Evolutionary conservation across 2,888 invertebrate genomes (phyloP).

Genomic region (Apotomis turbidana): DNA sequence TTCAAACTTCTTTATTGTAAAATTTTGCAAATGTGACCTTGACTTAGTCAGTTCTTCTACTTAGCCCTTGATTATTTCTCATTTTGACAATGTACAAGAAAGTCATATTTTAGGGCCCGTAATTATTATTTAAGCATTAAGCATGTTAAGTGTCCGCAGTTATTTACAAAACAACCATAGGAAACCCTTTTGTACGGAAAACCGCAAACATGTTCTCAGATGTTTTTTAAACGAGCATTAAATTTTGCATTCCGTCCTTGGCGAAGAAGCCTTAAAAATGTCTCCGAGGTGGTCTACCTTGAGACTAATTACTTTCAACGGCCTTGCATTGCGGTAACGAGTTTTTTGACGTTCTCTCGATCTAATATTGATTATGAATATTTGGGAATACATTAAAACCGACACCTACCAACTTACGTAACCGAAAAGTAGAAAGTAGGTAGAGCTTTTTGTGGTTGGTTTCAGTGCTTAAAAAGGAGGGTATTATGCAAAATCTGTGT

Average conservation of each 20-base stretch:
- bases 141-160: conserved; percentile 12
- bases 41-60: too few species aligned
- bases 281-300: conserved; percentile 66
- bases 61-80: too few species aligned
- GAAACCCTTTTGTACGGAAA: conserved; percentile 42
- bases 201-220: conserved; percentile 48
- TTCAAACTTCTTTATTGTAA: too few species aligned
- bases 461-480: conserved; percentile 55
- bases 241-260: conserved; percentile 51
- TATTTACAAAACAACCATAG: conserved; percentile 30
- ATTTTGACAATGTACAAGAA: neutral
- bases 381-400: conserved; percentile 54
- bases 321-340: conserved; percentile 59
- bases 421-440: conserved; percentile 63
- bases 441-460: conserved; percentile 57
- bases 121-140: too few species aligned
- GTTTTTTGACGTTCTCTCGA: conserved; percentile 54
- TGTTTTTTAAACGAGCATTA: conserved; percentile 29
- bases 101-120: neutral
- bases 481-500: conserved; percentile 57
- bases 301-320: conserved; percentile 67
- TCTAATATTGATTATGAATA: conserved; percentile 58
- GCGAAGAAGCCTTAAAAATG: conserved; percentile 66
- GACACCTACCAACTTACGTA: conserved; percentile 50
- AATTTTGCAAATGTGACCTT: too few species aligned